Percentiles rank a stretch among this genome's conserved stretches.
These are phyloP conservation scores for Steinernema hermaphroditum DNA, from an alignment of 2,888 invertebrate genomes.

Conservation along the genomic window DNA sequence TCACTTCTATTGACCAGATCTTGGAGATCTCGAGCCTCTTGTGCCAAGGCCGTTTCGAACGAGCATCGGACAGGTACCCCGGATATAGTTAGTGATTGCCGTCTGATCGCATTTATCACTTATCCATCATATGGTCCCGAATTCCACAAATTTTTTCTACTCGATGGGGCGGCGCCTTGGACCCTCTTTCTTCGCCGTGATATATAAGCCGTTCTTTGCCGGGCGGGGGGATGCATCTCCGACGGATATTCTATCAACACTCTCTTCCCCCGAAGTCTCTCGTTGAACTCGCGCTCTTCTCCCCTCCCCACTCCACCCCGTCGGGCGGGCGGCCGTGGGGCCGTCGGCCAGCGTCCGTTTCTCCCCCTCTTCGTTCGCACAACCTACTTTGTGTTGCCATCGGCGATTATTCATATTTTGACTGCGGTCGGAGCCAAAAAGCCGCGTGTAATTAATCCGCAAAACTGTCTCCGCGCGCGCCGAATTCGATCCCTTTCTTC, in stretches of 20 bases:
- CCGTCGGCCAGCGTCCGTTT: neutral
- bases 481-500: no score
- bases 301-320: slow-evolving; percentile 6
- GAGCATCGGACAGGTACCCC: neutral
- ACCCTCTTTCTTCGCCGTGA: slow-evolving; percentile 26
- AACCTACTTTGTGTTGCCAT: slow-evolving; percentile 24
- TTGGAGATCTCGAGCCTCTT: no score
- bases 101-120: slow-evolving; percentile 25
- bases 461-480: no score
- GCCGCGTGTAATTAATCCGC: slow-evolving; percentile 4
- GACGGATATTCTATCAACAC: slow-evolving; percentile 28
- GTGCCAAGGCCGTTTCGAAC: no score
- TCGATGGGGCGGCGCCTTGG: slow-evolving; percentile 13
- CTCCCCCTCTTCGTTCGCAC: neutral
- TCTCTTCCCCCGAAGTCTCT: neutral
- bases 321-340: slow-evolving; percentile 6
- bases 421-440: neutral
- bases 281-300: neutral
- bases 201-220: slow-evolving; percentile 29
- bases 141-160: slow-evolving; percentile 26
- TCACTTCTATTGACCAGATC: no score
- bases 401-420: slow-evolving; percentile 28
- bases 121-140: slow-evolving; percentile 27
- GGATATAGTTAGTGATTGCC: neutral
- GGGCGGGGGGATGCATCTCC: slow-evolving; percentile 29